These are phyloP conservation scores for Saimiri boliviensis DNA, from an alignment of 2,113 vertebrate species.

Conservation along the genomic window DNA sequence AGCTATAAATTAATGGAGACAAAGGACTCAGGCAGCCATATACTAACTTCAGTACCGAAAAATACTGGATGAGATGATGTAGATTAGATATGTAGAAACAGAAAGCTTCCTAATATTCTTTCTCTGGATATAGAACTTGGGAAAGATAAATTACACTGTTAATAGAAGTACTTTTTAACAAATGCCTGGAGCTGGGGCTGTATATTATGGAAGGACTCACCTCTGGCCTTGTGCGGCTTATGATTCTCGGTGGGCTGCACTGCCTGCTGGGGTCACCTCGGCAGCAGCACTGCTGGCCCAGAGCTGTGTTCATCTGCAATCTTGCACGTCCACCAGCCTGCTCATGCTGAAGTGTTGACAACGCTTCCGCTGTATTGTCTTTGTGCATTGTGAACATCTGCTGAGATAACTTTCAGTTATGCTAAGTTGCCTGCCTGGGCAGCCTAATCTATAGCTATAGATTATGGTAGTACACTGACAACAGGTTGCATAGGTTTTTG, in stretches of 20 bases:
- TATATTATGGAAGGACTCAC: too few species aligned
- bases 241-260: background rate
- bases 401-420: background rate
- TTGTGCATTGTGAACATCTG: background rate
- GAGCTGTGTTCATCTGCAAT: background rate
- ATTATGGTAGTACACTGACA: background rate
- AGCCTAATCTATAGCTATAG: background rate
- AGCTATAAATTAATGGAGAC: background rate
- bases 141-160: background rate
- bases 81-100: background rate
- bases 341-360: background rate
- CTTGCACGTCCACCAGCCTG: background rate
- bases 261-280: background rate
- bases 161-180: background rate
- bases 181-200: background rate
- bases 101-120: background rate
- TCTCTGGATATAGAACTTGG: background rate
- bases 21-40: background rate
- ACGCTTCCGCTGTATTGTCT: background rate
- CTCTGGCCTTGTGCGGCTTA: background rate
- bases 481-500: background rate
- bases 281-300: background rate
- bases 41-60: background rate
- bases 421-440: background rate
- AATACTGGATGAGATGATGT: background rate